These are phyloP conservation scores for Morpho deidamia DNA, from an alignment of 2,888 invertebrate species.

Conservation along the genomic window DNA sequence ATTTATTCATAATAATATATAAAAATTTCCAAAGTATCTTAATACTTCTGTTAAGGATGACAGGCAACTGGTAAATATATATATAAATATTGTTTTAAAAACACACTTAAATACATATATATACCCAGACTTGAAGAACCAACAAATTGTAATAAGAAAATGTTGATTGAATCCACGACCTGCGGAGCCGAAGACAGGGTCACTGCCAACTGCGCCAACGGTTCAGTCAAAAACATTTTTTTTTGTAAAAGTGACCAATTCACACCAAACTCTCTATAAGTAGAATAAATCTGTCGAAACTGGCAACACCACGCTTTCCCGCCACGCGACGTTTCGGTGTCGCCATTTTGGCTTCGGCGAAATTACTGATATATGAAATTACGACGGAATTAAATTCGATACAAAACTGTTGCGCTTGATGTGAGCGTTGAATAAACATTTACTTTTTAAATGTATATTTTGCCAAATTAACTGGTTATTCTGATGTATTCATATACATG, in stretches of 20 bases:
- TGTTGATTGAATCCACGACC: no score
- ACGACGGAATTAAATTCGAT: slow-evolving; percentile 48
- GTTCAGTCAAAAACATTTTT: no score
- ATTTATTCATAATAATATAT: no score
- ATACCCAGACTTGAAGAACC: no score
- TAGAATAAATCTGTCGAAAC: slow-evolving; percentile 18
- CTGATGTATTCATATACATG: no score
- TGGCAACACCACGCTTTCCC: slow-evolving; percentile 22
- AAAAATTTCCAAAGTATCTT: neutral
- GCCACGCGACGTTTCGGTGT: slow-evolving; percentile 29
- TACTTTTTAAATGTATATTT: slow-evolving; percentile 28
- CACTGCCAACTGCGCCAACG: no score
- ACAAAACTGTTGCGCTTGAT: slow-evolving; percentile 30
- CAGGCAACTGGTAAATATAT: no score
- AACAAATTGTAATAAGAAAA: no score
- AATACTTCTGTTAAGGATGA: no score
- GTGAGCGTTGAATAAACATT: slow-evolving; percentile 34
- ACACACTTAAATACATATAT: no score
- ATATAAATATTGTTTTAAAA: no score
- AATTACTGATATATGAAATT: slow-evolving; percentile 45
- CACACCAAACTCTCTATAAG: neutral
- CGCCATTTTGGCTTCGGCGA: slow-evolving; percentile 47
- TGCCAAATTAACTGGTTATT: neutral
- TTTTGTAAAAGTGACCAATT: slow-evolving; percentile 1
- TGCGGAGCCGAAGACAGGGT: no score